Base-by-base conservation (phyloP, 2,113 vertebrate species). In the Pipra filicauda region DNA sequence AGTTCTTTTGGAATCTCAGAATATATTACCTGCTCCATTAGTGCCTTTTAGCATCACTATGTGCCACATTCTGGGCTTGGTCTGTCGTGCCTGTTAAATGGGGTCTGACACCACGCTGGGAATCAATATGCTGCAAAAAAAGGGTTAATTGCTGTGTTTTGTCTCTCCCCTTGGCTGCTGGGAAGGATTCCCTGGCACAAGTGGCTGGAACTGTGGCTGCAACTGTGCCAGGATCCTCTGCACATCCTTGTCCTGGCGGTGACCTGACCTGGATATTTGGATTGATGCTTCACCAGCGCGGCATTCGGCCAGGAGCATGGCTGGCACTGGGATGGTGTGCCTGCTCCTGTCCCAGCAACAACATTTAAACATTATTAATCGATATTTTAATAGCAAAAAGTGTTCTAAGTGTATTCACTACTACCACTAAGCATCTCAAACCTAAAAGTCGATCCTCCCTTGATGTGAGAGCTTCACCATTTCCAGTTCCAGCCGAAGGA, bases 201-300 rank as follows among this genome's bases (percentile, higher is more conserved):
- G 11, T 0, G 6, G 23, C 35, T 4, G 55, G 5, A 43, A 27
- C 0, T 6, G 15, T 0, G 7, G 7, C 66, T 48, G 46, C 18
- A 27, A 52, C 72, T 21, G 11, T 23, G 28, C 30, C 12, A 48
- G 51, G 1, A 17, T 33, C 2, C 66, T 24, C 33, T 15, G 48
- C 43, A 9, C 3, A 15, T 22, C 69, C 41, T 55, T 49, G n/a
- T 74, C 85, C 73, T 27, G 19, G 0, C 14, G 71, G 21, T 80
- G 67, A 76, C 67, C 67, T 27, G 22, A 41, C 72, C 83, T 83
- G 5, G 0, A 4, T 6, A 33, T 8, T 2, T 22, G 10, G 49
- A 49, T 11, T 69, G 64, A 46, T 18, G 2, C 51, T 66, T 4
- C 19, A 12, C 9, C 0, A 1, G 13, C 0, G 1, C 0, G 3